These are phyloP conservation scores for Drosophila flavopinicola DNA, from an alignment of 2,888 invertebrate species.

Conservation along the genomic window DNA sequence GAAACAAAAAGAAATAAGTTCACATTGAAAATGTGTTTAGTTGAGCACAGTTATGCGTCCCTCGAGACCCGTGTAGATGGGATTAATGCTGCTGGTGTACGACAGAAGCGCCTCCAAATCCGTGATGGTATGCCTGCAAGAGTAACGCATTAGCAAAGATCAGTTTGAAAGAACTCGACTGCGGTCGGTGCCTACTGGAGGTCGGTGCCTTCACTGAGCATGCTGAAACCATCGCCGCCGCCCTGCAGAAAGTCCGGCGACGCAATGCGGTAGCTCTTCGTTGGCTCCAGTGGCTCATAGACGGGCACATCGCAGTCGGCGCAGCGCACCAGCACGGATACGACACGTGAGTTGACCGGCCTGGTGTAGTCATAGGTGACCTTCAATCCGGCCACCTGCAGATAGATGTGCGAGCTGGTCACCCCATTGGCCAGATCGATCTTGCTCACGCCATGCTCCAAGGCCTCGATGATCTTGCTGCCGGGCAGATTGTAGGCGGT, in stretches of 20 bases:
- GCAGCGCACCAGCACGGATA: slow-evolving; percentile 83
- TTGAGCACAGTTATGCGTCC: slow-evolving; percentile 69
- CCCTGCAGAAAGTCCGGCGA: slow-evolving; percentile 87
- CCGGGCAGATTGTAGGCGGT: slow-evolving; percentile 90
- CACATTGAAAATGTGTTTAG: not conserved
- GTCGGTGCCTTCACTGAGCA: slow-evolving; percentile 83
- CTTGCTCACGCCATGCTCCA: slow-evolving; percentile 86
- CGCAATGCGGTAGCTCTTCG: slow-evolving; percentile 87
- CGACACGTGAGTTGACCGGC: slow-evolving; percentile 87
- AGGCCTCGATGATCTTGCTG: slow-evolving; percentile 86
- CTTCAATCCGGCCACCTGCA: slow-evolving; percentile 87
- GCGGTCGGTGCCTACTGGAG: slow-evolving; percentile 56
- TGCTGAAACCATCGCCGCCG: slow-evolving; percentile 89
- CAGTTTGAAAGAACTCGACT: not conserved
- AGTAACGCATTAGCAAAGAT: not conserved
- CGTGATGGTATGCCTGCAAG: slow-evolving; percentile 47
- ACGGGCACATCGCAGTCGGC: slow-evolving; percentile 85
- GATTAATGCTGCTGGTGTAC: slow-evolving; percentile 58
- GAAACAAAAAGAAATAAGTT: not conserved
- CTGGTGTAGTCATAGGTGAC: slow-evolving; percentile 86
- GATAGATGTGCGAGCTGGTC: slow-evolving; percentile 58
- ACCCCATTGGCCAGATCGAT: slow-evolving; percentile 66
- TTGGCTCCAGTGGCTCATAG: slow-evolving; percentile 86
- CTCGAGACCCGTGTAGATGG: slow-evolving; percentile 69
- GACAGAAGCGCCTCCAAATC: slow-evolving; percentile 76